A percentile compares a stretch with the other conserved stretches of the same genome.
phyloP scores from a whole-genome alignment of 92 coral and sea anemone genomes.

The Actinostola sp. region DNA sequence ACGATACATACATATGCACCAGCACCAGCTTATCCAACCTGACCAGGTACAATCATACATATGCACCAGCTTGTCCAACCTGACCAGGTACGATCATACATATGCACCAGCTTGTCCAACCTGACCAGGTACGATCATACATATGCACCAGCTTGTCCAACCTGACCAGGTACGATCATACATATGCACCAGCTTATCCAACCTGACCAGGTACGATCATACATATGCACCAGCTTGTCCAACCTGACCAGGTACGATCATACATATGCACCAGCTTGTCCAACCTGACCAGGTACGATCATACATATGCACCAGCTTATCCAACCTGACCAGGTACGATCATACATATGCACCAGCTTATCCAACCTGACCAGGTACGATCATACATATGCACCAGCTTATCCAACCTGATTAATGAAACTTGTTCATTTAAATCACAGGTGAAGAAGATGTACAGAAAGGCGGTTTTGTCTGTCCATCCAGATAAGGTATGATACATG shows the following conservation, averaged over 20 bases:
- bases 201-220: too few species aligned
- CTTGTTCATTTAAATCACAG: conserved; percentile 25
- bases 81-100: too few species aligned
- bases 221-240: conserved; percentile 95
- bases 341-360: conserved; percentile 96
- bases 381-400: conserved; percentile 94
- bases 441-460: conserved; percentile 86
- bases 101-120: conserved; percentile 94
- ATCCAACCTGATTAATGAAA: conserved; percentile 95
- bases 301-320: conserved; percentile 96
- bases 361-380: conserved; percentile 89
- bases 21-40: conserved; percentile 94
- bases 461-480: conserved; percentile 94
- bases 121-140: too few species aligned
- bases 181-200: conserved; percentile 94
- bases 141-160: conserved; percentile 93
- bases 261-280: conserved; percentile 94
- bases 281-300: too few species aligned
- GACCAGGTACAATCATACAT: too few species aligned
- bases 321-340: conserved; percentile 87
- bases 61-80: conserved; percentile 97
- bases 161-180: too few species aligned
- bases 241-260: too few species aligned
- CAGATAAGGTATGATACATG: conserved; percentile 76
- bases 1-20: too few species aligned